phyloP scores from a whole-genome alignment of 2,888 invertebrate genomes.

The Chorisops tibialis region DNA sequence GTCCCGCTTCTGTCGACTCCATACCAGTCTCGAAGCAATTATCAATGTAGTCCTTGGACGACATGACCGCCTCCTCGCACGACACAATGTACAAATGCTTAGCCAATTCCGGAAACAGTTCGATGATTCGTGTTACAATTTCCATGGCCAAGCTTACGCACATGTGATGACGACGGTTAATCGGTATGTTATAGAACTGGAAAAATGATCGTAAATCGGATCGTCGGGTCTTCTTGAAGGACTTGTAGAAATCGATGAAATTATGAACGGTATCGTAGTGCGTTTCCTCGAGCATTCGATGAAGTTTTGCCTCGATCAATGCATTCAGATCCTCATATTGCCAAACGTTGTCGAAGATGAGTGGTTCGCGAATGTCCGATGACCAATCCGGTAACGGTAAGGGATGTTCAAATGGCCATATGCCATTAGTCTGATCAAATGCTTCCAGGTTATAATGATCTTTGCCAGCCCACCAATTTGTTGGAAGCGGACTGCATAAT shows the following conservation, averaged over 20 bases:
- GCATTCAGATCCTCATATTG: slow-evolving; percentile 78
- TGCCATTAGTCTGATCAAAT: slow-evolving; percentile 54
- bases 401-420: slow-evolving; percentile 67
- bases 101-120: slow-evolving; percentile 65
- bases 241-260: slow-evolving; percentile 67
- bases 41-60: slow-evolving; percentile 59
- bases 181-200: slow-evolving; percentile 72
- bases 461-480: slow-evolving; percentile 42
- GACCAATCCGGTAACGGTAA: slow-evolving; percentile 76
- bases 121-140: slow-evolving; percentile 66
- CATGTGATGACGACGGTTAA: slow-evolving; percentile 75
- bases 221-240: slow-evolving; percentile 62
- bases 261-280: slow-evolving; percentile 89
- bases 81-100: slow-evolving; percentile 72
- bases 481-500: slow-evolving; percentile 12
- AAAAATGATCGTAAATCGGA: slow-evolving; percentile 69
- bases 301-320: slow-evolving; percentile 74
- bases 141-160: slow-evolving; percentile 87
- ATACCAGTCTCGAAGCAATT: slow-evolving; percentile 55
- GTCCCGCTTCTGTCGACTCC: slow-evolving; percentile 49
- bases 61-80: slow-evolving; percentile 79
- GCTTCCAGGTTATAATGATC: slow-evolving; percentile 51
- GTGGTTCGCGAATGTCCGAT: slow-evolving; percentile 52
- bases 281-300: slow-evolving; percentile 75
- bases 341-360: slow-evolving; percentile 50